Evolutionary conservation across 2,797 vertebrate species (phyloP), one percentile per base, ranked within the genome.

Genomic region (Tapirus indicus): DNA sequence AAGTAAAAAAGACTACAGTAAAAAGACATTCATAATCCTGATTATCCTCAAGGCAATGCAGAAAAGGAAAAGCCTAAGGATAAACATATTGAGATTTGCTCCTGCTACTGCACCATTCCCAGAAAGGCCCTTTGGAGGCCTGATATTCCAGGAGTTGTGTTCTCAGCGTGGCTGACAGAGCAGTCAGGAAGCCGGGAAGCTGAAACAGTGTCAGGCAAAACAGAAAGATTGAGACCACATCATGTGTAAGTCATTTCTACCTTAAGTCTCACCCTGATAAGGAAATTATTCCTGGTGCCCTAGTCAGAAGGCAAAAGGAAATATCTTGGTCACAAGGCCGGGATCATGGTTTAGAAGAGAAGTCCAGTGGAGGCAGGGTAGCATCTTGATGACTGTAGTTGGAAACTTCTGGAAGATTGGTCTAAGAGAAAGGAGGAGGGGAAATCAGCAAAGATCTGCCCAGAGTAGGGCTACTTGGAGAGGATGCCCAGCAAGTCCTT

Each of bases 21-120:
- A 90, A 85, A 89, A 84, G 80, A 49, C 49, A 56, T 35, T 41
- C 60, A 60, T 35, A 49, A 66, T 66, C 78, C 72, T 62, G 47
- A 92, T 92, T 85, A 49, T 60, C 10, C 89, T 93, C 41, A 9
- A 9, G 74, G 71, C 71, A 56, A 47, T 27, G 75, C 1, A 1
- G 32, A 38, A 32, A 47, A 84, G 92, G 35, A 62, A 38, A 25
- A 29, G 56, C 41, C 2, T 21, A 47, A 72, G 75, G 84, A n/a
- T 35, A 32, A 68, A 72, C 66, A n/a, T 20, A 14, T 4, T 69
- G 84, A 12, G n/a, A 38, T 74, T 17, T 56, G 87, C 84, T 90
- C 41, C 69, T 29, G 83, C 18, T 27, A 1, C 23, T 23, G 52
- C 4, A 0, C 2, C 0, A 7, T 35, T 29, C n/a, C 58, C 10